These are phyloP conservation scores for Regulus satrapa DNA, from an alignment of 2,113 vertebrate species.

Conservation along the genomic window DNA sequence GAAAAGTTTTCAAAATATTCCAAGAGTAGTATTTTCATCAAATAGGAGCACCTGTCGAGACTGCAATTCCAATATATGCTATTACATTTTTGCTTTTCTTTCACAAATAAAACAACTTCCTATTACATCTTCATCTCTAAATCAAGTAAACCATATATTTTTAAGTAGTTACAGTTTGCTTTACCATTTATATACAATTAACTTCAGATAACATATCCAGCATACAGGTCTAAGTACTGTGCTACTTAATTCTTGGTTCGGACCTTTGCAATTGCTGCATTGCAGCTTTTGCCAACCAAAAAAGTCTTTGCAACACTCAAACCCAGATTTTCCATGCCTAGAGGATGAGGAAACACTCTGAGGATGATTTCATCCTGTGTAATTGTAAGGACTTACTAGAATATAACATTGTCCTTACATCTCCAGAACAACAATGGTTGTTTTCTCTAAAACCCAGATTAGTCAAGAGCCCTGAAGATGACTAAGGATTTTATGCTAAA, in stretches of 20 bases:
- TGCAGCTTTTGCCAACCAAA: background rate
- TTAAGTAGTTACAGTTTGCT: background rate
- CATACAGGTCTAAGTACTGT: background rate
- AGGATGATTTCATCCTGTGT: background rate
- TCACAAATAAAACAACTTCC: background rate
- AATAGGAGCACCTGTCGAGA: background rate
- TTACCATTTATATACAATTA: background rate
- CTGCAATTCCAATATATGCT: background rate
- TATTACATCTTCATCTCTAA: background rate
- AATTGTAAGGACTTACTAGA: conserved; percentile 1
- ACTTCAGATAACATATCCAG: background rate
- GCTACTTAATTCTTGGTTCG: background rate
- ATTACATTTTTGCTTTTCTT: background rate
- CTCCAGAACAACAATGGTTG: background rate
- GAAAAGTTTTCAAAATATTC: background rate
- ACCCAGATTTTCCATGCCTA: background rate
- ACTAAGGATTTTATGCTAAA: background rate
- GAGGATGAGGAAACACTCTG: background rate
- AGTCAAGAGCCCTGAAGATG: background rate
- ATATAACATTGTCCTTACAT: background rate
- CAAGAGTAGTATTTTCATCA: background rate
- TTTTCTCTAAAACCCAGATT: conserved; percentile 12
- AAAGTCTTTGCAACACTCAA: background rate
- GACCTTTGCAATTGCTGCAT: background rate
- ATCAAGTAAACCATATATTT: background rate